phyloP scores from a whole-genome alignment of 2,113 vertebrate species.

The Arenaria interpres region DNA sequence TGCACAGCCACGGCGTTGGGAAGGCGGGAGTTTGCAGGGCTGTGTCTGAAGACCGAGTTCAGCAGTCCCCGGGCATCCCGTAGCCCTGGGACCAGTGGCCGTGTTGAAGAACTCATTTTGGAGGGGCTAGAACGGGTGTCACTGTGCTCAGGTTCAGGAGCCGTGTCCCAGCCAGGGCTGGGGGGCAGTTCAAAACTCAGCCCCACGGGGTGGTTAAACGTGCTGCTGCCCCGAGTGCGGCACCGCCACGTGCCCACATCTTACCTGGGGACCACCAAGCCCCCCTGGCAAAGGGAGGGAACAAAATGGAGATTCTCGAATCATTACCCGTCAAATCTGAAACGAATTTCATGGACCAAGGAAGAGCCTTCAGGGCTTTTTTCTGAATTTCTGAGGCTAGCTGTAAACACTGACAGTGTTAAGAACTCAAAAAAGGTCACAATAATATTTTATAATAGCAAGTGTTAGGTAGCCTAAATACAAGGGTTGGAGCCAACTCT shows the following conservation, averaged over 20 bases:
- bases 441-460: slow-evolving; percentile 19
- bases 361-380: slow-evolving; percentile 10
- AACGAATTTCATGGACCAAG: slow-evolving; percentile 31
- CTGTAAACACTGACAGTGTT: background rate
- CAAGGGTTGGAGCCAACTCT: background rate
- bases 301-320: slow-evolving; percentile 11
- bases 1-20: accelerated
- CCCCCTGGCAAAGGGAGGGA: background rate
- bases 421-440: slow-evolving; percentile 17
- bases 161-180: accelerated
- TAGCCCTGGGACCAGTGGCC: background rate
- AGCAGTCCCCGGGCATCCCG: no score
- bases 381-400: background rate
- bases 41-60: accelerated
- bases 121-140: accelerated
- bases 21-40: accelerated
- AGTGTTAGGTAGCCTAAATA: background rate
- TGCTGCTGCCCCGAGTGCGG: background rate
- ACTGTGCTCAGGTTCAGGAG: accelerated
- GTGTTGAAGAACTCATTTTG: background rate
- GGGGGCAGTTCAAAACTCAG: background rate
- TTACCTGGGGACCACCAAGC: background rate
- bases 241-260: background rate
- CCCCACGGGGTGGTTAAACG: background rate
- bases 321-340: slow-evolving; percentile 43